phyloP scores from a whole-genome alignment of 2,888 invertebrate species.

The Cheilosia pagana region DNA sequence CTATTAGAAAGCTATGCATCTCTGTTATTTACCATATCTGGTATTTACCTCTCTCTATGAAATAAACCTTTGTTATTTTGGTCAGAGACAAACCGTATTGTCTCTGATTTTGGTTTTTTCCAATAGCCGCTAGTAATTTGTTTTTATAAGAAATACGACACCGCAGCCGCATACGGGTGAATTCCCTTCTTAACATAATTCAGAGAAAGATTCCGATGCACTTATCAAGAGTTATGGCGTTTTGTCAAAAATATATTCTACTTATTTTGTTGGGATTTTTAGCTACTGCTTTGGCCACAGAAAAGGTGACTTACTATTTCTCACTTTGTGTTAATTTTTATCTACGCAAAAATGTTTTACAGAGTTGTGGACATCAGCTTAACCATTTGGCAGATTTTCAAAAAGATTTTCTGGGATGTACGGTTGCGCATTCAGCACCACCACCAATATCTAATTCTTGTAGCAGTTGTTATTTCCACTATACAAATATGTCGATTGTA shows the following conservation, averaged over 20 bases:
- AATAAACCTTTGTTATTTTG: too few species aligned
- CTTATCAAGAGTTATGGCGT: not conserved
- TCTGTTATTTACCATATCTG: too few species aligned
- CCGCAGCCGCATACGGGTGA: too few species aligned
- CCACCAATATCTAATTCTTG: not conserved
- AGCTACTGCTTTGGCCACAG: not conserved
- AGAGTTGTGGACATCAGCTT: not conserved
- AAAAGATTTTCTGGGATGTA: not conserved
- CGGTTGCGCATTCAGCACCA: not conserved
- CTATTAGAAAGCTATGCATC: too few species aligned
- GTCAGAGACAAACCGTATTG: too few species aligned
- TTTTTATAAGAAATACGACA: too few species aligned
- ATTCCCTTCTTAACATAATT: not conserved
- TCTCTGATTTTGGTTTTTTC: too few species aligned
- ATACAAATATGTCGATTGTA: not conserved
- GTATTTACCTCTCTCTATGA: too few species aligned
- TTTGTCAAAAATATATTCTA: not conserved
- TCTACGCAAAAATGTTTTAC: not conserved
- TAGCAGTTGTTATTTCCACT: accelerated
- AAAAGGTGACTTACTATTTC: not conserved
- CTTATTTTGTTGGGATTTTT: not conserved
- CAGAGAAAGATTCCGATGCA: not conserved
- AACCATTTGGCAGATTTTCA: not conserved
- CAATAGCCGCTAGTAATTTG: too few species aligned
- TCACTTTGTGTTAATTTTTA: not conserved